Evolutionary conservation across 2,888 invertebrate species (phyloP).

Genomic region (Thereva unica): DNA sequence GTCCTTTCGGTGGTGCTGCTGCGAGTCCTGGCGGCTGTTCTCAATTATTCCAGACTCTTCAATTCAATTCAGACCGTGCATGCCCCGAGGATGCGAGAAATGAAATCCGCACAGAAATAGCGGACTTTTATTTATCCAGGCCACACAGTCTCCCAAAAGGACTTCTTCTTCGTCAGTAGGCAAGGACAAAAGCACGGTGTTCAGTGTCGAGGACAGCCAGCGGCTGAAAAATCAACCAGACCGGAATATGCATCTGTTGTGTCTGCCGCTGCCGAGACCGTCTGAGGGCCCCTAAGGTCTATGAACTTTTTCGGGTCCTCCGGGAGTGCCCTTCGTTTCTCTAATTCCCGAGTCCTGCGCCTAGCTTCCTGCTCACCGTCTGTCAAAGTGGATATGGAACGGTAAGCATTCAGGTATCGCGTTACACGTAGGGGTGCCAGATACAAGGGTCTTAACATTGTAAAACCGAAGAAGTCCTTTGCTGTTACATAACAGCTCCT

Average conservation of each 20-base stretch:
- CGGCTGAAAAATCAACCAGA: slow-evolving; percentile 6
- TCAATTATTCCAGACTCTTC: slow-evolving; percentile 25
- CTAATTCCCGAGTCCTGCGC: slow-evolving; percentile 1
- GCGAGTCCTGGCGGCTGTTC: background rate
- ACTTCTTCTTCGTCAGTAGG: background rate
- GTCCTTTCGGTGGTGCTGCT: background rate
- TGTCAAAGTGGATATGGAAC: slow-evolving; percentile 5
- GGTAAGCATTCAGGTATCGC: slow-evolving; percentile 10
- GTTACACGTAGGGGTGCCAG: slow-evolving; percentile 15
- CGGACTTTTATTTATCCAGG: slow-evolving; percentile 27
- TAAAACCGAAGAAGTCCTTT: slow-evolving; percentile 21
- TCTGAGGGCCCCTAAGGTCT: slow-evolving; percentile 37
- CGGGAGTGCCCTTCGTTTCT: slow-evolving; percentile 30
- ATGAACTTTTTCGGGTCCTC: slow-evolving; percentile 39
- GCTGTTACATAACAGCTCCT: slow-evolving; percentile 29
- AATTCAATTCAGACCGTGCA: background rate
- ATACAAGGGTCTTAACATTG: background rate
- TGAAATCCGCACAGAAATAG: slow-evolving; percentile 32
- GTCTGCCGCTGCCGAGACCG: slow-evolving; percentile 35
- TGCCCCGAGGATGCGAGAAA: slow-evolving; percentile 34
- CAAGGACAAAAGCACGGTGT: background rate
- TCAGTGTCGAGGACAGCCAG: background rate
- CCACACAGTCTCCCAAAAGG: slow-evolving; percentile 9
- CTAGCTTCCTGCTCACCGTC: background rate
- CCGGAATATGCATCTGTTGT: slow-evolving; percentile 37